Evolutionary conservation across 2,888 invertebrate genomes (phyloP).

Genomic region (Stegana nigrithorax): DNA sequence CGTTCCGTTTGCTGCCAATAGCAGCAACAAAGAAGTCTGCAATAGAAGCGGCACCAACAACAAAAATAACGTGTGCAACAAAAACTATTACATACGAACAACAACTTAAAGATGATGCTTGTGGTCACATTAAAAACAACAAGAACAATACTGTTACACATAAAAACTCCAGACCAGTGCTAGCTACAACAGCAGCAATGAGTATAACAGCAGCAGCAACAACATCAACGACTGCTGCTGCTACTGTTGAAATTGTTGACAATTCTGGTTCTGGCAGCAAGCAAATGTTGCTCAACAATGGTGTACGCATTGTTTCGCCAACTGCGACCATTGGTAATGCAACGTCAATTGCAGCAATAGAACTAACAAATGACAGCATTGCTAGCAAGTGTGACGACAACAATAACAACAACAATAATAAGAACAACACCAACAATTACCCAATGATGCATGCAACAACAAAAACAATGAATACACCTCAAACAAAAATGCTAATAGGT

Average conservation of each 20-base stretch:
- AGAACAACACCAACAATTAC: not conserved
- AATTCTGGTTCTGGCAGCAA: slow-evolving; percentile 17
- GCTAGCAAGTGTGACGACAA: not conserved
- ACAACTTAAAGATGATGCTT: no score
- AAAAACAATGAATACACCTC: no score
- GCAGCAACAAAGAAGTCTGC: not conserved
- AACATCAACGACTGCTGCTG: not conserved
- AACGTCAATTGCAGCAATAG: slow-evolving; percentile 36
- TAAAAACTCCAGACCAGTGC: no score
- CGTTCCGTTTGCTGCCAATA: not conserved
- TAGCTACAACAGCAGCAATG: not conserved
- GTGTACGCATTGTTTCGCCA: slow-evolving; percentile 44
- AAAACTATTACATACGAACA: no score
- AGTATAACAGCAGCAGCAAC: not conserved
- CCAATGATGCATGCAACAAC: not conserved
- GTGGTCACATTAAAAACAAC: not conserved
- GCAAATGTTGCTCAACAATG: slow-evolving; percentile 23
- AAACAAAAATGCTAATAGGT: not conserved
- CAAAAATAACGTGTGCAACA: not conserved
- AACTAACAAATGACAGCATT: slow-evolving; percentile 21
- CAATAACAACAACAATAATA: not conserved
- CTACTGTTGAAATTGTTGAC: not conserved
- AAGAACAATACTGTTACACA: no score
- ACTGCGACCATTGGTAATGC: slow-evolving; percentile 31
- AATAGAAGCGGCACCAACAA: not conserved